phyloP scores from a whole-genome alignment of 2,113 vertebrate genomes.

The Nothocercus julius region DNA sequence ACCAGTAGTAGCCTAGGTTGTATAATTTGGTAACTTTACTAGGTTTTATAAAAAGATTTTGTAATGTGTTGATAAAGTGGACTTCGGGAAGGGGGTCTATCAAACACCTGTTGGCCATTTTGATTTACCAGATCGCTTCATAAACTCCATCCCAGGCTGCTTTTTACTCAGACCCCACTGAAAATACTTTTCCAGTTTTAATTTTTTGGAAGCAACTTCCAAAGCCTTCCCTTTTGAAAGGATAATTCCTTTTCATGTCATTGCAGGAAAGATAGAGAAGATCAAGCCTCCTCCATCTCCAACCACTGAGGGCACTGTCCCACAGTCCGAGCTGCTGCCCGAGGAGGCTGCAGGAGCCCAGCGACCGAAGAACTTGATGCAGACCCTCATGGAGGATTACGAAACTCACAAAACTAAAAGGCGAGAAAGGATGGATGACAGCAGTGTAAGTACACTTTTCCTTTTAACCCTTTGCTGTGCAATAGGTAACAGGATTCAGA shows the following conservation, averaged over 20 bases:
- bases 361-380: slow-evolving; percentile 94
- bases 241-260: slow-evolving; percentile 57
- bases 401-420: slow-evolving; percentile 96
- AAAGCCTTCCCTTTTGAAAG: slow-evolving; percentile 57
- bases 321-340: slow-evolving; percentile 77
- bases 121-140: neutral
- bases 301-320: slow-evolving; percentile 84
- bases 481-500: fast-evolving
- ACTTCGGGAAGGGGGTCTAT: neutral
- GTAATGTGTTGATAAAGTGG: neutral
- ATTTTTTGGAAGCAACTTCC: neutral
- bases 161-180: neutral
- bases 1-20: neutral
- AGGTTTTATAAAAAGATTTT: neutral
- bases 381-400: slow-evolving; percentile 97
- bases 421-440: slow-evolving; percentile 91
- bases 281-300: slow-evolving; percentile 88
- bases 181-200: neutral
- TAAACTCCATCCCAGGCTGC: neutral
- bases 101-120: neutral
- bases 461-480: neutral
- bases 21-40: neutral
- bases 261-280: slow-evolving; percentile 97
- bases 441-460: slow-evolving; percentile 85
- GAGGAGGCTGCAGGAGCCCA: slow-evolving; percentile 88